Conservation (phyloP, 1,140 invertebrate genomes). For the Penaeus japonicus region DNA sequence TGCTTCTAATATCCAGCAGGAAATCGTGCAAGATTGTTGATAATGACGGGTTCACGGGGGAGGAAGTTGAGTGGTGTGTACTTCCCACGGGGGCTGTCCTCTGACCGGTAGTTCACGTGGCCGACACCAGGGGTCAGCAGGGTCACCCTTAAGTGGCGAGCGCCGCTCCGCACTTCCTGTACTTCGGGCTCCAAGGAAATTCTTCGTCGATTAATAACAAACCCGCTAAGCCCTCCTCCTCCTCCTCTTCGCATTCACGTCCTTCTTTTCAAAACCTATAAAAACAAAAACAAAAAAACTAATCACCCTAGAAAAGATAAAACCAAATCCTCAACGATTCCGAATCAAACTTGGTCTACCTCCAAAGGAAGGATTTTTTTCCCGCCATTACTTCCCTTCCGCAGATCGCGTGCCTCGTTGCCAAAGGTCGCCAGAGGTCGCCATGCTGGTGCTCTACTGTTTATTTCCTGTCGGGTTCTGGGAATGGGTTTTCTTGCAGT, state of each 20-base stretch:
- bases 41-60: background rate
- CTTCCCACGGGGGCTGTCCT: slow-evolving; percentile 2
- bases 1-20: background rate
- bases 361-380: too few relatives aligned
- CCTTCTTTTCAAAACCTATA: background rate
- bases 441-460: slow-evolving; percentile 2
- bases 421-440: background rate
- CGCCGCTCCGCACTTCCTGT: background rate
- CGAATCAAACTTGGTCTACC: too few relatives aligned
- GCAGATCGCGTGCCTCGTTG: background rate
- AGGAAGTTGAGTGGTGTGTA: background rate
- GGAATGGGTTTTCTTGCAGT: background rate
- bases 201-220: background rate
- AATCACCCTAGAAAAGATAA: too few relatives aligned
- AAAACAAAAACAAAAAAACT: background rate
- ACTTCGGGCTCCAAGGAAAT: background rate
- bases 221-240: background rate
- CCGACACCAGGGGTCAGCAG: background rate
- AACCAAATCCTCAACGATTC: too few relatives aligned
- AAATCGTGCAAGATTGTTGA: slow-evolving; percentile 2
- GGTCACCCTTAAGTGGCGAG: background rate
- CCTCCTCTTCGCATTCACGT: background rate
- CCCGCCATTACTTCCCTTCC: background rate
- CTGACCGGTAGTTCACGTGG: slow-evolving; percentile 11
- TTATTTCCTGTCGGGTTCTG: background rate